phyloP scores from a whole-genome alignment of 2,797 vertebrate species.

The Sus cebifrons region DNA sequence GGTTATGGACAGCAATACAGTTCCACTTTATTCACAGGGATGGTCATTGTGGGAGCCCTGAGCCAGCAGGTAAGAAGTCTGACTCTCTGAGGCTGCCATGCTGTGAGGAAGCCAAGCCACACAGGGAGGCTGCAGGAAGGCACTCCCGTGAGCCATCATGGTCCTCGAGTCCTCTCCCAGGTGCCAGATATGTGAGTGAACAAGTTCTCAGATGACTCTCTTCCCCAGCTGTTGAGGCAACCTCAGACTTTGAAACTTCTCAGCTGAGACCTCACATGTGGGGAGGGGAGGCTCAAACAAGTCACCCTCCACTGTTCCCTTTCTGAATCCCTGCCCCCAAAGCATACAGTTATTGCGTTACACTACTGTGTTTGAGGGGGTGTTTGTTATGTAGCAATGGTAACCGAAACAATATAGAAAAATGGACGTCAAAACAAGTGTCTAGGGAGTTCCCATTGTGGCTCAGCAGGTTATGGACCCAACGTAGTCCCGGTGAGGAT shows the following conservation, averaged over 20 bases:
- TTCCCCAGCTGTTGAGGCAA: not conserved
- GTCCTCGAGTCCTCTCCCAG: not conserved
- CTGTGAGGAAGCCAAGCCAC: not conserved
- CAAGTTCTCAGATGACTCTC: not conserved
- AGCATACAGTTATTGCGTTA: not conserved
- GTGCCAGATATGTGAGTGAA: not conserved
- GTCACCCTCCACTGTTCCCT: not conserved
- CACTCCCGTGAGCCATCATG: not conserved
- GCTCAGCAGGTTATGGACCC: no score
- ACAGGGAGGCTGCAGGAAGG: not conserved
- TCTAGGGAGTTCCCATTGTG: not conserved
- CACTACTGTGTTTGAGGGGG: not conserved
- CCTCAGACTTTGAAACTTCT: not conserved
- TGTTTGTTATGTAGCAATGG: constrained; percentile 4
- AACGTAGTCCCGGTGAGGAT: no score
- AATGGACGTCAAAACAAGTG: constrained; percentile 27
- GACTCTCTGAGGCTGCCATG: not conserved
- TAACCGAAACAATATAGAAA: constrained; percentile 37
- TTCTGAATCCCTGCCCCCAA: constrained; percentile 22
- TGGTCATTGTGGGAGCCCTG: not conserved
- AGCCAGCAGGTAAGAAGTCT: not conserved
- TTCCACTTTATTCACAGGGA: not conserved
- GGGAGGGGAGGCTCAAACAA: not conserved
- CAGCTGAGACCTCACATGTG: not conserved
- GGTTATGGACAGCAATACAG: not conserved